These are phyloP conservation scores for Leucozona laternaria DNA, from an alignment of 2,888 invertebrate species.

Conservation along the genomic window DNA sequence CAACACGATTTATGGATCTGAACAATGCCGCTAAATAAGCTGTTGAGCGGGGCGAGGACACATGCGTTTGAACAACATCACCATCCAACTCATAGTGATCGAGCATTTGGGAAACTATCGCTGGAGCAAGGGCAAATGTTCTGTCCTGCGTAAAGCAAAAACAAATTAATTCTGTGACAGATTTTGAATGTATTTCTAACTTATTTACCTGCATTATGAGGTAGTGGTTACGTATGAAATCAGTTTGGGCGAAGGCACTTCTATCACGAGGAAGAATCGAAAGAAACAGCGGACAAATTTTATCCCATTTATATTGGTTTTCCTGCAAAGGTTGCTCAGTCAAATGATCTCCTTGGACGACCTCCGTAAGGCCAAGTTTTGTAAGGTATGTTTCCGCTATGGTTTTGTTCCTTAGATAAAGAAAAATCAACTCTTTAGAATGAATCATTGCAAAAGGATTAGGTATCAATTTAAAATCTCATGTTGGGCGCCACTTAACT, in stretches of 20 bases:
- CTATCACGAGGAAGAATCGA: slow-evolving; percentile 85
- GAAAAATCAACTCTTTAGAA: not conserved
- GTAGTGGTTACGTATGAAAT: slow-evolving; percentile 85
- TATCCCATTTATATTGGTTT: slow-evolving; percentile 83
- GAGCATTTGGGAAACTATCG: slow-evolving; percentile 89
- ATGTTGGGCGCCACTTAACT: slow-evolving; percentile 20
- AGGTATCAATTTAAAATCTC: not conserved
- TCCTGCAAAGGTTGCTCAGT: slow-evolving; percentile 76
- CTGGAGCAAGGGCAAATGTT: slow-evolving; percentile 92
- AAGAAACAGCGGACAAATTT: slow-evolving; percentile 85
- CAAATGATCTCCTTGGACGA: slow-evolving; percentile 69
- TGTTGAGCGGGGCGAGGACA: slow-evolving; percentile 91
- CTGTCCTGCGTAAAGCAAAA: slow-evolving; percentile 86
- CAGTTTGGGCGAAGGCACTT: slow-evolving; percentile 85
- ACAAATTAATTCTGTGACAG: not conserved
- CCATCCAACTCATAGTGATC: slow-evolving; percentile 87
- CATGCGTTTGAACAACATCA: slow-evolving; percentile 91
- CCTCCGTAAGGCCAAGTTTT: slow-evolving; percentile 70
- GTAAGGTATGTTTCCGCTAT: slow-evolving; percentile 59
- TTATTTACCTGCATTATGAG: slow-evolving; percentile 86
- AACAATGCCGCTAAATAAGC: slow-evolving; percentile 90
- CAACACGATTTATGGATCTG: slow-evolving; percentile 86
- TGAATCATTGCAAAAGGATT: not conserved
- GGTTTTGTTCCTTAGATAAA: slow-evolving; percentile 50
- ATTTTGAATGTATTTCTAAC: not conserved